Conservation (phyloP, 2,113 vertebrate genomes). For the Camelus bactrianus region DNA sequence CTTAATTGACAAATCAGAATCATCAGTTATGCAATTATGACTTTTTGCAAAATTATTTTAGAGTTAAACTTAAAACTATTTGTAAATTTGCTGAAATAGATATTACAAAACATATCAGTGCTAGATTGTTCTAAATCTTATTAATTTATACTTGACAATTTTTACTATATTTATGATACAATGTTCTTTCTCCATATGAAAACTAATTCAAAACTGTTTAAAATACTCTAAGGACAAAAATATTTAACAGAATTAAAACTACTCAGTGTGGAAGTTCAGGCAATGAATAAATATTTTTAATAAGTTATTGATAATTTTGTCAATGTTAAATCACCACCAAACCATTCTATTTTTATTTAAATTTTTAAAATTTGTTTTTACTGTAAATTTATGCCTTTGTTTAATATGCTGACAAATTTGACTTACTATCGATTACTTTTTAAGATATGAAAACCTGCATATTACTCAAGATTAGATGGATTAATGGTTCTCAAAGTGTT, state of each 20-base stretch:
- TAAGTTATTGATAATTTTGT: neutral
- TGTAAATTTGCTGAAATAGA: slow-evolving; percentile 13
- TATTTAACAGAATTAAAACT: slow-evolving; percentile 1
- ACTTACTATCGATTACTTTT: neutral
- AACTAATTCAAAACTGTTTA: neutral
- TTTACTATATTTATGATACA: neutral
- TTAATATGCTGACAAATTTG: neutral
- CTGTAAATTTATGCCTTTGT: neutral
- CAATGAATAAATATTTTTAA: neutral
- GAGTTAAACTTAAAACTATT: slow-evolving; percentile 53
- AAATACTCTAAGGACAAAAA: neutral
- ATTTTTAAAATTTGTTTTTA: neutral
- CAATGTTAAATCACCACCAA: neutral
- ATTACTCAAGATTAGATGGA: neutral
- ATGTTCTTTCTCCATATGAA: neutral
- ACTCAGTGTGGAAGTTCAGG: neutral
- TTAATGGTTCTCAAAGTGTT: neutral
- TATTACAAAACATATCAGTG: slow-evolving; percentile 16
- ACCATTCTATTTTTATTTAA: neutral
- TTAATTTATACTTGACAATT: neutral
- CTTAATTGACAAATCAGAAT: slow-evolving; percentile 52
- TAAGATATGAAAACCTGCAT: neutral
- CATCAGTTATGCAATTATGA: slow-evolving; percentile 1
- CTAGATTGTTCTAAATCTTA: neutral
- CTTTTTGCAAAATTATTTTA: slow-evolving; percentile 7